Conservation (phyloP, 2,113 vertebrate species). For the Pimephales promelas region DNA sequence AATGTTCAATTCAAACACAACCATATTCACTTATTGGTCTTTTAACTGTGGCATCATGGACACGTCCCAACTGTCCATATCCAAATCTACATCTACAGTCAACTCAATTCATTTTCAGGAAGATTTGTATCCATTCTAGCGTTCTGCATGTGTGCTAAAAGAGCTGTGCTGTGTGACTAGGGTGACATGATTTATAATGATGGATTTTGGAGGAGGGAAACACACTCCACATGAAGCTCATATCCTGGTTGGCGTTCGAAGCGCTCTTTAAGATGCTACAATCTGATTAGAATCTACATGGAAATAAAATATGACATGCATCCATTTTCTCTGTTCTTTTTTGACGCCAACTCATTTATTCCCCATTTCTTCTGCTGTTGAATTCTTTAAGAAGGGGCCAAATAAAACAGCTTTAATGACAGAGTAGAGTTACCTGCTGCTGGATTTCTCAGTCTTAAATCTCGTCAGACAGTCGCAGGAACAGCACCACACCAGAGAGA, state of each 20-base stretch:
- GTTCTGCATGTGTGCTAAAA: neutral
- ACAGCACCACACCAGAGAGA: neutral
- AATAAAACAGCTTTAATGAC: conserved; percentile 35
- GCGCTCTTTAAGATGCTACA: conserved; percentile 15
- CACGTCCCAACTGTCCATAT: neutral
- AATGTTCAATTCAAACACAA: neutral
- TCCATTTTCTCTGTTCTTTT: neutral
- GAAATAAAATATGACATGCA: conserved; percentile 20
- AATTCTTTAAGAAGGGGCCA: conserved; percentile 1
- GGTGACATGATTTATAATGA: conserved; percentile 26
- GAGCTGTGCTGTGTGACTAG: conserved; percentile 27
- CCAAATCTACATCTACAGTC: neutral
- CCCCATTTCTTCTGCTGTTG: neutral
- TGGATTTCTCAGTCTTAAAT: neutral
- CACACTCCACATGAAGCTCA: conserved; percentile 25
- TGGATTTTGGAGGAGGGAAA: conserved; percentile 37
- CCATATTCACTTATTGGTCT: neutral
- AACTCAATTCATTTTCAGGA: neutral
- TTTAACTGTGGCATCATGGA: neutral
- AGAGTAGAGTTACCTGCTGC: conserved; percentile 21
- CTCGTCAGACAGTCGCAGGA: neutral
- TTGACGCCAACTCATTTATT: neutral
- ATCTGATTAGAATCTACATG: conserved; percentile 16
- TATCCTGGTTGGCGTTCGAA: conserved; percentile 8
- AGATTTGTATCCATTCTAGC: conserved; percentile 7